Conservation (phyloP, 2,888 invertebrate genomes). For the Carpatolechia fugitivella region DNA sequence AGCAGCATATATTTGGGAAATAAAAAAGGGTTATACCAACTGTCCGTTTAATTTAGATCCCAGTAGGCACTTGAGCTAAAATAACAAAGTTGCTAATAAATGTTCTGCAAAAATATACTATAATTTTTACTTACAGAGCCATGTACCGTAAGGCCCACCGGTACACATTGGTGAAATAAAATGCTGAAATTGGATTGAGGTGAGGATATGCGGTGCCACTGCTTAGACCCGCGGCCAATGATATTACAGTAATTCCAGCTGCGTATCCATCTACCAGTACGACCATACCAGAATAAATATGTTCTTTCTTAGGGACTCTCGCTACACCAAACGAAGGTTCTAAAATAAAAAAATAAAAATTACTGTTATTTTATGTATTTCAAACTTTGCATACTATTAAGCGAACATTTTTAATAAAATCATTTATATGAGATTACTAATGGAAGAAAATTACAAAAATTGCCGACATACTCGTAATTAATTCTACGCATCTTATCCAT, state of each 20-base stretch:
- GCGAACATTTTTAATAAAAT: no score
- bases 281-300: constrained; percentile 22
- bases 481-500: no score
- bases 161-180: neutral
- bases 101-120: no score
- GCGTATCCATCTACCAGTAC: neutral
- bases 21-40: no score
- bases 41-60: no score
- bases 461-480: no score
- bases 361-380: neutral
- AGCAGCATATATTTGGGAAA: no score
- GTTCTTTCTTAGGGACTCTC: neutral
- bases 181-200: neutral
- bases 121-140: constrained; percentile 6
- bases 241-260: neutral
- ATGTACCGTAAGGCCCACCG: neutral
- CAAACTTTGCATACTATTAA: no score
- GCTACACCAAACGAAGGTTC: neutral
- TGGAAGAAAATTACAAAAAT: no score
- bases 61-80: no score
- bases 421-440: no score
- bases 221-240: neutral
- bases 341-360: neutral
- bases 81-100: no score
- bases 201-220: neutral